Base-by-base conservation (phyloP, 2,888 invertebrate species). In the Scaptomyza cyrtandrae region DNA sequence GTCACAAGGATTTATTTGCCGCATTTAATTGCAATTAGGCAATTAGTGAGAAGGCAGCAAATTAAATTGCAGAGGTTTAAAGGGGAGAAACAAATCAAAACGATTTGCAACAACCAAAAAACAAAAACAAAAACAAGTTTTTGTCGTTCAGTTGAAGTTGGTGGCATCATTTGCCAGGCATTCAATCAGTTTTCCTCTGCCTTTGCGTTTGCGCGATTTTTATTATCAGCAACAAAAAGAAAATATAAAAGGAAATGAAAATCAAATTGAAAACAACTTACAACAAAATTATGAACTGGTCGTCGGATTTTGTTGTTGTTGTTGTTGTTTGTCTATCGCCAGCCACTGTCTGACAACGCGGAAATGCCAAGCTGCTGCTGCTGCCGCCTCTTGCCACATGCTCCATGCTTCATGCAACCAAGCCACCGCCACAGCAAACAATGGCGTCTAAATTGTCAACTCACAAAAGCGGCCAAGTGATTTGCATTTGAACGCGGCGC, bases 401-500 rank as follows among this genome's bases (percentile, higher is more conserved):
- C 41, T 48, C 39, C 44, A 53, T 59, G 13, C 41, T 48, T 35
- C 44, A 53, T 56, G 50, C 52, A 31, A 14, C 31, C 46, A 11
- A 52, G 55, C 62, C 35, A 6, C 35, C 9, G 35, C 49, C 1
- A 19, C 31, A 16, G n/a, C 52, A 35, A 86, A 83, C 83, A 83
- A 83, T 89, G 86, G 72, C 86, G 70, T 86, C 79, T 67, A 89
- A 89, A 83, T 83, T 83, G 83, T 89, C 83, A 83, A 87, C 89
- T 89, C 70, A 87, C 88, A 89, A 89, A 85, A 75, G 83, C 89
- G 83, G 80, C 85, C 89, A 88, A 88, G 68, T 84, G 86, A 84
- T 84, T 84, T 84, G 84, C 84, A 84, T 84, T 89, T 89, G 86
- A 88, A 88, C 78, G 73, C 86, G 73, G 69, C 86, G 84, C 74